A percentile compares a stretch with the other conserved stretches of the same genome.
Conservation (phyloP, 2,797 vertebrate genomes). For the Semotilus atromaculatus region DNA sequence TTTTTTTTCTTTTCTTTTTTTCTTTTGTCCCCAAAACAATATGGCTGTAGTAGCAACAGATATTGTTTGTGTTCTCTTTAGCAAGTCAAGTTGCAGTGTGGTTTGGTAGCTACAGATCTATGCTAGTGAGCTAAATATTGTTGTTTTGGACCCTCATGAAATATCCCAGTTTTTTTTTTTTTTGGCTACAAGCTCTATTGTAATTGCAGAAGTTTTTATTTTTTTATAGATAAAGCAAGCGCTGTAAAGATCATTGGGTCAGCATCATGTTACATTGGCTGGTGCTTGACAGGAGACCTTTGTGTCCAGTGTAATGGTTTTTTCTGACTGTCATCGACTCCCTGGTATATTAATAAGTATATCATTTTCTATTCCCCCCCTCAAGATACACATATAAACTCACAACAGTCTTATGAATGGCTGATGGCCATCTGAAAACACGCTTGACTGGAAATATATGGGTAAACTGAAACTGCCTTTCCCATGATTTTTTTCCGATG, state of each 20-base stretch:
- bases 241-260: neutral
- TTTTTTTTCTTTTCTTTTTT: too few species aligned
- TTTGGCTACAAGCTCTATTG: neutral
- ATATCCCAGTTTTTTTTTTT: neutral
- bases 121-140: neutral
- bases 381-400: neutral
- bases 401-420: slow-evolving; percentile 41
- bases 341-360: slow-evolving; percentile 37
- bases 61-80: neutral
- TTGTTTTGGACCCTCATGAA: neutral
- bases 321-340: slow-evolving; percentile 28
- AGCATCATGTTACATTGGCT: slow-evolving; percentile 20
- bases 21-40: neutral
- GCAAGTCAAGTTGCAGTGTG: neutral
- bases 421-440: slow-evolving; percentile 40
- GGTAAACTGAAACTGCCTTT: slow-evolving; percentile 50
- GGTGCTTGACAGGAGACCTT: neutral
- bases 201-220: neutral
- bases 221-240: neutral
- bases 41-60: neutral
- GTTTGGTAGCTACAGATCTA: neutral
- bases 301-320: slow-evolving; percentile 18
- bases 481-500: neutral
- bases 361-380: slow-evolving; percentile 34
- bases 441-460: slow-evolving; percentile 35